phyloP scores from a whole-genome alignment of 92 coral and sea anemone genomes.

The Paramuricea clavata region DNA sequence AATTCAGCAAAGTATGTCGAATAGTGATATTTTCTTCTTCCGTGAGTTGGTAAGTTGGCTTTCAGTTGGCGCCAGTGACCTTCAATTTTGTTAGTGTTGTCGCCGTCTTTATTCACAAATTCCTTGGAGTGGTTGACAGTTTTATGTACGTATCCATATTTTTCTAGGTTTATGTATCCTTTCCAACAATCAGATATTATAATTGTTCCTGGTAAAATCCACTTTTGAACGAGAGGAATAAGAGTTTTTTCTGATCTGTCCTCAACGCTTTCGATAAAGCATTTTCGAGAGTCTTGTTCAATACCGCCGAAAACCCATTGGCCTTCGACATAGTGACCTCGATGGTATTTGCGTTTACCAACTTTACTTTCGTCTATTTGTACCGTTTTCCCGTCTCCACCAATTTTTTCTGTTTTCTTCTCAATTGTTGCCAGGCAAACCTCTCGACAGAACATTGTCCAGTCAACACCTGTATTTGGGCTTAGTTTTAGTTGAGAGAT shows the following conservation, averaged over 20 bases:
- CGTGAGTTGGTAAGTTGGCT: constrained; percentile 63
- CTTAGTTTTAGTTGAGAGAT: constrained; percentile 35
- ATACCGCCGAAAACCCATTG: constrained; percentile 49
- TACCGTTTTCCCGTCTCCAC: constrained; percentile 27
- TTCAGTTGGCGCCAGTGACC: constrained; percentile 74
- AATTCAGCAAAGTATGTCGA: constrained; percentile 58
- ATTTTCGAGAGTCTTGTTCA: constrained; percentile 39
- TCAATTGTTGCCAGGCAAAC: constrained; percentile 31
- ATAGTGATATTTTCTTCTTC: constrained; percentile 52
- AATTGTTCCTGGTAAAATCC: constrained; percentile 59
- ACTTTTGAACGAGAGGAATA: constrained; percentile 43
- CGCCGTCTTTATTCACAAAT: constrained; percentile 66
- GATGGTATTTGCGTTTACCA: constrained; percentile 50
- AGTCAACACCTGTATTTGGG: constrained; percentile 51
- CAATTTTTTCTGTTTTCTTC: constrained; percentile 18
- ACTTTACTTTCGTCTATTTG: constrained; percentile 42
- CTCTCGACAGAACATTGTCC: constrained; percentile 46
- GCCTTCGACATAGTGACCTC: constrained; percentile 31
- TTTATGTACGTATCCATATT: constrained; percentile 64
- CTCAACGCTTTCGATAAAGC: constrained; percentile 39
- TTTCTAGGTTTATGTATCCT: constrained; percentile 57
- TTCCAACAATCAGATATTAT: constrained; percentile 63
- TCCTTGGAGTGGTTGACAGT: constrained; percentile 69
- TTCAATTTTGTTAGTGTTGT: constrained; percentile 70
- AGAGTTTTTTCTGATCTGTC: constrained; percentile 45